Conservation (phyloP, 2,113 vertebrate genomes). For the human region DNA sequence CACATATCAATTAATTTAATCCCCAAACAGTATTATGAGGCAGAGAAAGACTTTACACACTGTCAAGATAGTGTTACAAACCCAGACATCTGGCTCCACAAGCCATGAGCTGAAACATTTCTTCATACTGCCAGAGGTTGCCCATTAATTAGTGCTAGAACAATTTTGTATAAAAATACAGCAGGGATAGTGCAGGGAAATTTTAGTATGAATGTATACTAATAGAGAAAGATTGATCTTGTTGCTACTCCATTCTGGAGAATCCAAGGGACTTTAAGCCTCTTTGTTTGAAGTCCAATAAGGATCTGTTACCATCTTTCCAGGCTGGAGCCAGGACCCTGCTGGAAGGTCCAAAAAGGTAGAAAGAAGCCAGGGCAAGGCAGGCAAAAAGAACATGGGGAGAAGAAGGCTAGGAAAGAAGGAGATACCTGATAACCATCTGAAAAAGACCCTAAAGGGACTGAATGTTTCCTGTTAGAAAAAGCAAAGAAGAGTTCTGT, state of each 20-base stretch:
- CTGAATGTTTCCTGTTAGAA: not conserved
- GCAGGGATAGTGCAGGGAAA: not conserved
- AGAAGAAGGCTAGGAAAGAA: not conserved
- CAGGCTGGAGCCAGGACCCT: not conserved
- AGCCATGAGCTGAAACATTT: not conserved
- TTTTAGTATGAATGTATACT: not conserved
- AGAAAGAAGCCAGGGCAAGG: not conserved
- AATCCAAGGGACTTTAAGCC: not conserved
- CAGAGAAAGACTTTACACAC: not conserved
- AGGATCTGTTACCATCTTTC: not conserved
- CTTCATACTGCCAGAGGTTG: not conserved
- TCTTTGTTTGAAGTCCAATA: not conserved
- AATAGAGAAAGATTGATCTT: not conserved
- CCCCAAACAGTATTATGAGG: not conserved
- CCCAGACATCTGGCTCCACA: not conserved
- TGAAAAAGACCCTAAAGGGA: not conserved
- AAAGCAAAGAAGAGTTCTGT: not conserved
- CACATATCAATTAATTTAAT: not conserved
- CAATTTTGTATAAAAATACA: not conserved
- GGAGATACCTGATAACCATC: accelerated
- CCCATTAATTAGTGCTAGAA: not conserved
- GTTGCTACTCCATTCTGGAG: not conserved
- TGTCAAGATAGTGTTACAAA: not conserved
- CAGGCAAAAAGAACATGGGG: not conserved
- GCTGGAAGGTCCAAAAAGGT: not conserved